phyloP scores from a whole-genome alignment of 37 sponge, comb jelly and placozoan genomes.

The Axinella damicornis region DNA sequence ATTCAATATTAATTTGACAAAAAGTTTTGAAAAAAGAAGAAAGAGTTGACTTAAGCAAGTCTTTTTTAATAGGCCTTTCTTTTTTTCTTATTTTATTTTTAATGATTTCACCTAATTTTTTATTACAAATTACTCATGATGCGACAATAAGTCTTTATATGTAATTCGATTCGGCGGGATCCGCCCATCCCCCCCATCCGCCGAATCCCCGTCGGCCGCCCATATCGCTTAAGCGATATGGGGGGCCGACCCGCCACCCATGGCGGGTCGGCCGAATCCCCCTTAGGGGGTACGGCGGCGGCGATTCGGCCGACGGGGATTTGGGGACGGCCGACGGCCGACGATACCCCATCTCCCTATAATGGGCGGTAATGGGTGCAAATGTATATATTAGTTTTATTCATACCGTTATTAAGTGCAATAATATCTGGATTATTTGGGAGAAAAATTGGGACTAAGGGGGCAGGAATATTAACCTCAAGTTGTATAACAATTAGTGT shows the following conservation, averaged over 20 bases:
- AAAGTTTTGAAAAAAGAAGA: slow-evolving; percentile 36
- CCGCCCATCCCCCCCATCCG: too few species aligned
- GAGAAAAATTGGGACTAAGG: slow-evolving; percentile 68
- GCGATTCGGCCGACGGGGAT: too few species aligned
- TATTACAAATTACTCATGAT: slow-evolving; percentile 67
- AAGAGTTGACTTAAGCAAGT: slow-evolving; percentile 31
- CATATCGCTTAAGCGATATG: too few species aligned
- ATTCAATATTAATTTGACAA: slow-evolving; percentile 73
- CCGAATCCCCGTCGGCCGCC: too few species aligned
- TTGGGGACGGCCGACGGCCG: too few species aligned
- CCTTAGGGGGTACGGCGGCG: too few species aligned
- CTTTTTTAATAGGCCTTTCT: slow-evolving; percentile 53
- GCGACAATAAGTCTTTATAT: slow-evolving; percentile 69
- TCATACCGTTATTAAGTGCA: slow-evolving; percentile 78
- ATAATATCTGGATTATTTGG: slow-evolving; percentile 74
- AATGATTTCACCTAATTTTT: slow-evolving; percentile 59
- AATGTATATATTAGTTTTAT: slow-evolving; percentile 81
- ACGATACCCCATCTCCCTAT: too few species aligned
- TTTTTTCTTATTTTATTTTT: slow-evolving; percentile 70
- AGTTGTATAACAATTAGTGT: slow-evolving; percentile 45
- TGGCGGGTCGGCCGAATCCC: too few species aligned
- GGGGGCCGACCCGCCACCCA: too few species aligned
- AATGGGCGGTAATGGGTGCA: too few species aligned
- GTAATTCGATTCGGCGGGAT: too few species aligned
- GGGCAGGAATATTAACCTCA: slow-evolving; percentile 61